These are phyloP conservation scores for Drosophila macrospina DNA, from an alignment of 2,888 invertebrate species.

Conservation along the genomic window DNA sequence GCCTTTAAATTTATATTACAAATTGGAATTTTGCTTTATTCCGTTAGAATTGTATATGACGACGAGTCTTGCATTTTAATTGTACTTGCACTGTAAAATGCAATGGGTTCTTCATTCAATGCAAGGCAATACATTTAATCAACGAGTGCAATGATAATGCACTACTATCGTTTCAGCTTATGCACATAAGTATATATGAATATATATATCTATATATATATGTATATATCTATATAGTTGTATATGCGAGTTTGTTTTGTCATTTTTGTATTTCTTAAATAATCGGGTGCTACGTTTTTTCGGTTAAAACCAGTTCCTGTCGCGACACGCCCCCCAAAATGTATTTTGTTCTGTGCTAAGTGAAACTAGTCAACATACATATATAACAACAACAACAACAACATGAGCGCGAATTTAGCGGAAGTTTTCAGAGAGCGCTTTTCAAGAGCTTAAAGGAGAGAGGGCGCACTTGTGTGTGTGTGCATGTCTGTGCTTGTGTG, in stretches of 20 bases:
- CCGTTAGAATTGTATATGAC: conserved; percentile 36
- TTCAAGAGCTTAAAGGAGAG: conserved; percentile 21
- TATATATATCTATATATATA: not conserved
- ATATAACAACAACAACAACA: conserved; percentile 31
- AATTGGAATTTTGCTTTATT: conserved; percentile 28
- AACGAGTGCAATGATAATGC: conserved; percentile 20
- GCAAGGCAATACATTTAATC: conserved; percentile 18
- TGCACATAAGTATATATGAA: conserved; percentile 10
- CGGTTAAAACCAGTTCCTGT: conserved; percentile 53
- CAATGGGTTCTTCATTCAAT: conserved; percentile 23
- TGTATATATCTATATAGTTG: conserved; percentile 1
- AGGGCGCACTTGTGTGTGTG: not conserved
- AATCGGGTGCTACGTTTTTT: conserved; percentile 35
- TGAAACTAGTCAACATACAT: conserved; percentile 27
- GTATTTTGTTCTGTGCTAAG: conserved; percentile 28
- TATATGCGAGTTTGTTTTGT: conserved; percentile 33
- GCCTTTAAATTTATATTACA: conserved; percentile 44
- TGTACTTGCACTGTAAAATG: conserved; percentile 14
- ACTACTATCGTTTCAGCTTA: conserved; percentile 17
- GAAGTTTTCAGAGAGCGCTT: conserved; percentile 21
- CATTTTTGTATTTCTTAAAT: conserved; percentile 34
- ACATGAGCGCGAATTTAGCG: conserved; percentile 22
- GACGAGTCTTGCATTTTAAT: conserved; percentile 24
- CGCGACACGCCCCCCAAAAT: conserved; percentile 47
- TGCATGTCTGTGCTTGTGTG: conserved; percentile 1